phyloP scores from a whole-genome alignment of 2,113 vertebrate species.

The Bolborhynchus lineola region DNA sequence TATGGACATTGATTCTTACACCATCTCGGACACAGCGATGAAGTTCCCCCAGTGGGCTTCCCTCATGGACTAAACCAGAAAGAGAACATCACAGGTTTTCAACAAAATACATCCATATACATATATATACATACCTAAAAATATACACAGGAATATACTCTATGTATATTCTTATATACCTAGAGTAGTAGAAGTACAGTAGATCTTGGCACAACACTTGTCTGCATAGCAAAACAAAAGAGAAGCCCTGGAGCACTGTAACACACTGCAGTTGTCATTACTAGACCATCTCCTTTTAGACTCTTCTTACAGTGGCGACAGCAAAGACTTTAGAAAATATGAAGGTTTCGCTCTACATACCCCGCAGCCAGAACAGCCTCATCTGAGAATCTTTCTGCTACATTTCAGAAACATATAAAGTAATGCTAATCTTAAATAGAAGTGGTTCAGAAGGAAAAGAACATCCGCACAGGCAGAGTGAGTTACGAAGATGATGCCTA shows the following conservation, averaged over 20 bases:
- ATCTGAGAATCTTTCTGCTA: neutral
- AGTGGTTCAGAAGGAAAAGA: neutral
- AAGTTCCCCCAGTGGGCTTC: constrained; percentile 91
- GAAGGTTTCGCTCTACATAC: neutral
- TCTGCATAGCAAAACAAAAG: neutral
- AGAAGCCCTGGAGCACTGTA: neutral
- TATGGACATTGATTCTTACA: constrained; percentile 90
- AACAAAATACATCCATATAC: neutral
- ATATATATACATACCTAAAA: neutral
- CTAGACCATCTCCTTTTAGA: neutral
- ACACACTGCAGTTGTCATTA: neutral
- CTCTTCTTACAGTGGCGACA: neutral
- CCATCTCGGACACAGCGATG: constrained; percentile 89
- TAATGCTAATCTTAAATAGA: neutral
- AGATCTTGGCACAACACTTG: neutral
- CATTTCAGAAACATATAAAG: neutral
- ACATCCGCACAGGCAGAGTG: neutral
- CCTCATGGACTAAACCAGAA: constrained; percentile 83
- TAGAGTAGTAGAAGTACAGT: neutral
- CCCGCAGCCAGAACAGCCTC: neutral
- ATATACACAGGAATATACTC: neutral
- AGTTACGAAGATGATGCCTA: neutral
- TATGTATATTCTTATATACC: no score
- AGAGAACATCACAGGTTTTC: neutral
- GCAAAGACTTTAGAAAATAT: neutral